These are phyloP conservation scores for Platysternon megacephalum DNA, from an alignment of 2,113 vertebrate species.

Conservation along the genomic window DNA sequence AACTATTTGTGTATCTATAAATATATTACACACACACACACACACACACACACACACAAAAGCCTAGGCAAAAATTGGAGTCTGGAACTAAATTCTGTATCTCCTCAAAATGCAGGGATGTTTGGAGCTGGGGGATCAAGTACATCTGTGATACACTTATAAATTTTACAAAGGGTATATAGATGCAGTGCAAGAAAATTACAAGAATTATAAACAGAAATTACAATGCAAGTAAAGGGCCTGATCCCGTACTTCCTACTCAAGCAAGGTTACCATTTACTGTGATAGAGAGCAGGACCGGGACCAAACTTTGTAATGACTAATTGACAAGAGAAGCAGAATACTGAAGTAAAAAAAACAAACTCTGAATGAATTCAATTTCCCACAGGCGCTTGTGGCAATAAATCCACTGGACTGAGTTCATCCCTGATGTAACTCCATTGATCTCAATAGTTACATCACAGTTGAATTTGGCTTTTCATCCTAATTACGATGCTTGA, in stretches of 20 bases:
- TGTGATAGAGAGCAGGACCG: fast-evolving
- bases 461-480: neutral
- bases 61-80: neutral
- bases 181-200: neutral
- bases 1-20: neutral
- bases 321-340: neutral
- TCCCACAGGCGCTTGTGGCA: neutral
- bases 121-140: neutral
- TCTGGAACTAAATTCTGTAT: neutral
- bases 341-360: neutral
- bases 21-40: neutral
- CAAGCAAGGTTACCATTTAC: neutral
- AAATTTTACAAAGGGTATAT: neutral
- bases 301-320: neutral
- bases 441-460: neutral
- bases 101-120: neutral
- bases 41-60: neutral
- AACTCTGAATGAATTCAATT: neutral
- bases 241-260: neutral
- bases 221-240: neutral
- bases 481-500: neutral
- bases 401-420: neutral
- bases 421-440: fast-evolving
- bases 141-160: neutral
- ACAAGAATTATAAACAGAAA: neutral